These are phyloP conservation scores for Oryzias javanicus DNA, from an alignment of 2,113 vertebrate species.

Conservation along the genomic window DNA sequence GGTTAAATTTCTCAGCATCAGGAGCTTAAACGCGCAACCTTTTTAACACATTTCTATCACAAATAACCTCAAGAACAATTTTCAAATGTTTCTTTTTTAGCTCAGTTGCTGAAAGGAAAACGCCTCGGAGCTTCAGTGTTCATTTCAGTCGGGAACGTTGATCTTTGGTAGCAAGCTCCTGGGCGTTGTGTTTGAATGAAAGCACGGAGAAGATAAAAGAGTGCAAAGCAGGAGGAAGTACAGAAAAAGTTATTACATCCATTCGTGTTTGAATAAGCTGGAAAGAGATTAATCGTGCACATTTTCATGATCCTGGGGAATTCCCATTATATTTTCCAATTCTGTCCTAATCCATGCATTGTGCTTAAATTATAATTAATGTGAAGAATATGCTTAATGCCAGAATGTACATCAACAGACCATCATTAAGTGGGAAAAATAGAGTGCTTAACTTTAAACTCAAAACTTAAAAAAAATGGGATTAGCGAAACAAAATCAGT, in stretches of 20 bases:
- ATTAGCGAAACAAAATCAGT: not conserved
- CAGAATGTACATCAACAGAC: not conserved
- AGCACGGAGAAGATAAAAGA: conserved; percentile 20
- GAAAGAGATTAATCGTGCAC: not conserved
- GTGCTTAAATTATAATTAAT: conserved; percentile 1
- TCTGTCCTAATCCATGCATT: conserved; percentile 1
- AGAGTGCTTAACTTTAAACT: not conserved
- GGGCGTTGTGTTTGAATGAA: conserved; percentile 45
- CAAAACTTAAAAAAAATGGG: not conserved
- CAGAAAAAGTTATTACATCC: conserved; percentile 22
- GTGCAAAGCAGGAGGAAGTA: conserved; percentile 9
- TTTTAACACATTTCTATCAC: conserved; percentile 11
- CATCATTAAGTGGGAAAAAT: not conserved
- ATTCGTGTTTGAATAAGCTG: conserved; percentile 16
- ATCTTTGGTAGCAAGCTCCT: conserved; percentile 37
- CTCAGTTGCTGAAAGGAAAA: conserved; percentile 19
- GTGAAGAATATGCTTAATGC: not conserved
- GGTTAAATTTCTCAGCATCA: conserved; percentile 7
- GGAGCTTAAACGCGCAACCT: conserved; percentile 1
- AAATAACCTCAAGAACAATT: conserved; percentile 6
- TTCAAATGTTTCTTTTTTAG: conserved; percentile 13
- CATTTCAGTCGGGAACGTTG: conserved; percentile 42
- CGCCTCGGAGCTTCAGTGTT: conserved; percentile 31
- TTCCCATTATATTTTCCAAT: not conserved
- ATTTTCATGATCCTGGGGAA: conserved; percentile 14